These are phyloP conservation scores for Cremastinae sp. DNA, from an alignment of 2,888 invertebrate species.

Conservation along the genomic window DNA sequence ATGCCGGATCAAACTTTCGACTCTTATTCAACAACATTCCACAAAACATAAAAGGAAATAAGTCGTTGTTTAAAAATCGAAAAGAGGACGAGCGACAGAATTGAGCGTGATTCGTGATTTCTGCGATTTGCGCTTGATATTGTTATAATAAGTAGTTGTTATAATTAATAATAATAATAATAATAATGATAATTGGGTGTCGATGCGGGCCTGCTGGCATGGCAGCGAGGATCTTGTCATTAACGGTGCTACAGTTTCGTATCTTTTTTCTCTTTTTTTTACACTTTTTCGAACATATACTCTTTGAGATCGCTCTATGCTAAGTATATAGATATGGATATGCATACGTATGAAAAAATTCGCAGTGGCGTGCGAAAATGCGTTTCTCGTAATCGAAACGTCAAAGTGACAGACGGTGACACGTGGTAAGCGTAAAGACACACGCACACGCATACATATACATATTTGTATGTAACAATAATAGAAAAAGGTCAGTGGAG, in stretches of 20 bases:
- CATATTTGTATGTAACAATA: conserved; percentile 18
- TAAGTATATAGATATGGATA: conserved; percentile 29
- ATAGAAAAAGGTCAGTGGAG: conserved; percentile 56
- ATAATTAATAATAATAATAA: conserved; percentile 15
- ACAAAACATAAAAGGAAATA: too few species aligned
- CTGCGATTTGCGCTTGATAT: too few species aligned
- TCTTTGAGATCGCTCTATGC: conserved; percentile 25
- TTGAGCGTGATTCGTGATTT: too few species aligned
- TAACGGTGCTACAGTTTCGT: conserved; percentile 53
- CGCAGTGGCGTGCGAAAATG: conserved; percentile 54
- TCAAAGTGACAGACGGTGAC: conserved; percentile 26
- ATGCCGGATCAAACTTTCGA: too few species aligned
- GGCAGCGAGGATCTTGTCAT: conserved; percentile 57
- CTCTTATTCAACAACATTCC: too few species aligned
- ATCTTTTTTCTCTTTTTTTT: conserved; percentile 51
- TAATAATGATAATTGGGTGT: conserved; percentile 30
- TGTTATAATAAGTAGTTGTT: conserved; percentile 25
- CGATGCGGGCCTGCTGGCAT: conserved; percentile 62
- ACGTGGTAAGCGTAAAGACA: conserved; percentile 27
- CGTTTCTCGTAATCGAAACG: conserved; percentile 41
- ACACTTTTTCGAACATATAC: conserved; percentile 35
- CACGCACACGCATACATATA: conserved; percentile 4
- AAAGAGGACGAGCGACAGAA: conserved; percentile 46
- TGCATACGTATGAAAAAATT: conserved; percentile 49
- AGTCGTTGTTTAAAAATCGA: too few species aligned